Base-by-base conservation (phyloP, 2,797 vertebrate genomes). In the Toxotes lorentzi region DNA sequence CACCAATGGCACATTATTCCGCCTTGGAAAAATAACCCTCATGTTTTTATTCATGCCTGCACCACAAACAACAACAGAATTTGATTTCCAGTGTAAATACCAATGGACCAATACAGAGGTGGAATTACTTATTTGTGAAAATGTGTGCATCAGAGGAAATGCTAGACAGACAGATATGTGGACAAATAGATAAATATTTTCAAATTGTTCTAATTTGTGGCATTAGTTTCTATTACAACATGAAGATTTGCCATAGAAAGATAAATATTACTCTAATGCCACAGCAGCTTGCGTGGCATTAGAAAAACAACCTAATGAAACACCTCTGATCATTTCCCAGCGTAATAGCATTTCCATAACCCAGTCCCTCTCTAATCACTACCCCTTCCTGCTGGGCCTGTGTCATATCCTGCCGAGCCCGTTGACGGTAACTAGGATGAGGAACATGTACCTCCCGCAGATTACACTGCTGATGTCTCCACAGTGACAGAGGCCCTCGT, bases 11-110 rank as follows among this genome's bases (percentile, higher is more conserved):
- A 89, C 81, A 91, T 94, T 92, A 93, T 90, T 92, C 83, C 81
- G 78, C 84, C 84, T 87, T 69, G 76, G 87, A 92, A 94, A 38
- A 93, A 94, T 91, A 88, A 82, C 86, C 83, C 83, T 93, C 88
- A 88, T 94, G 90, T 92, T 94, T 94, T 94, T 92, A 93, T 93
- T 94, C 92, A 94, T 94, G 86, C 77, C 78, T 83, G 78, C 76
- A 69, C 83, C 86, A 86, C 90, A 93, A 94, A 94, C 91, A 93
- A 90, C 89, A 94, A 92, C 91, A 87, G 83, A 88, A 91, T 93
- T 90, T 90, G 91, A 92, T 94, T 93, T 89, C 80, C 87, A 91
- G 84, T 77, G 88, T 93, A 90, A 93, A 93, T 94, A 94, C 91
- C 84, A n/a, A n/a, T 70, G 66, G 75, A 88, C 84, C 79, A 81